Evolutionary conservation across 2,113 vertebrate species (phyloP).

Genomic region (Myodes glareolus): DNA sequence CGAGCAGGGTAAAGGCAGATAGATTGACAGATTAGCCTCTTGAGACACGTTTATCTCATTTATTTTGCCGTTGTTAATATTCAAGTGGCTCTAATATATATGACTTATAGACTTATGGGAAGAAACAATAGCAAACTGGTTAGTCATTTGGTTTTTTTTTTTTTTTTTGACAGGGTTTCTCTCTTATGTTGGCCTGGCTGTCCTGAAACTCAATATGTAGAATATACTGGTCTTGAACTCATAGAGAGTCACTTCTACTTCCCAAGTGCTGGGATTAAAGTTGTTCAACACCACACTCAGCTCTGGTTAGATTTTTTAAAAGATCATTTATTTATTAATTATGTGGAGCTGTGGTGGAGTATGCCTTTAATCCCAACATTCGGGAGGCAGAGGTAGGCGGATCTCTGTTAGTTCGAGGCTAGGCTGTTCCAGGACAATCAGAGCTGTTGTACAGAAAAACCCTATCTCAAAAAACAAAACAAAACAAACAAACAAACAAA

Average conservation of each 20-base stretch:
- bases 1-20: slow-evolving; percentile 39
- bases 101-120: slow-evolving; percentile 12
- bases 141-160: not conserved
- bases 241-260: not conserved
- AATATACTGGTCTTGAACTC: not conserved
- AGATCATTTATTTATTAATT: too few relatives aligned
- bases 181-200: not conserved
- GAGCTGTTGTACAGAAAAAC: not conserved
- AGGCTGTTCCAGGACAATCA: not conserved
- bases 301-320: not conserved
- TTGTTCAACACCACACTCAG: not conserved
- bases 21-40: slow-evolving; percentile 41
- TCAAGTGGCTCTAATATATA: not conserved
- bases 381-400: not conserved
- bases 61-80: slow-evolving; percentile 14
- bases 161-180: not conserved
- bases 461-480: not conserved
- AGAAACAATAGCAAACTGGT: slow-evolving; percentile 47
- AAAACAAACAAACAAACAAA: too few relatives aligned
- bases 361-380: not conserved
- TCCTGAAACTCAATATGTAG: not conserved
- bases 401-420: not conserved
- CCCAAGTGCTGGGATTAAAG: not conserved
- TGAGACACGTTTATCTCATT: not conserved
- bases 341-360: too few relatives aligned